Conservation (phyloP, 2,797 vertebrate genomes). For the Chelmon rostratus region DNA sequence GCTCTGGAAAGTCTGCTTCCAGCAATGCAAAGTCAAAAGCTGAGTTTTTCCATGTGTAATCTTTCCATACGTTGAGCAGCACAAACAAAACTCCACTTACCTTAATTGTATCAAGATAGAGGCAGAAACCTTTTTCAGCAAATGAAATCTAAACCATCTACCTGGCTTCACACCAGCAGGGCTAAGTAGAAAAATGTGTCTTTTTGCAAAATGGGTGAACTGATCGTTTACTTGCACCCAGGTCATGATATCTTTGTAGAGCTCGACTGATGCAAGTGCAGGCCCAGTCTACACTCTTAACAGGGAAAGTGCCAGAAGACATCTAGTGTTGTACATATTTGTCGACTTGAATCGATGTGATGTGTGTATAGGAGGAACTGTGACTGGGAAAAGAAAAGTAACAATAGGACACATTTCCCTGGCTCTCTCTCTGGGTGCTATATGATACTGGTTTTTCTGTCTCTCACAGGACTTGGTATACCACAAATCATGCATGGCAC, state of each 20-base stretch:
- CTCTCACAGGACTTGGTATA: not conserved
- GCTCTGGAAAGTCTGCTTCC: not conserved
- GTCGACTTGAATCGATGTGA: conserved; percentile 2
- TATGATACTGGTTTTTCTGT: not conserved
- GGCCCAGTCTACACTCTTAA: not conserved
- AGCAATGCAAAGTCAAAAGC: not conserved
- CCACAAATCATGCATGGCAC: conserved; percentile 25
- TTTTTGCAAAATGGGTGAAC: conserved; percentile 1
- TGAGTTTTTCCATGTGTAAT: not conserved
- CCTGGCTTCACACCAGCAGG: not conserved
- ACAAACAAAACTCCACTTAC: not conserved
- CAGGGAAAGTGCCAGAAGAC: conserved; percentile 20
- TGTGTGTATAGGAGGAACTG: not conserved
- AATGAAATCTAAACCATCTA: conserved; percentile 1
- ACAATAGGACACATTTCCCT: not conserved
- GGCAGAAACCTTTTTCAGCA: not conserved
- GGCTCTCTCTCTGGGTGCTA: not conserved
- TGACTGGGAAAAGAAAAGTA: not conserved
- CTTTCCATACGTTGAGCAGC: not conserved
- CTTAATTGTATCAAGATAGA: not conserved
- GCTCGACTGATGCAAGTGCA: not conserved
- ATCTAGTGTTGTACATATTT: conserved; percentile 24
- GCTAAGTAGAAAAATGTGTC: not conserved
- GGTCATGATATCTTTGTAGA: not conserved
- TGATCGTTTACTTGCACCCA: not conserved